A percentile compares a stretch with the other conserved stretches of the same genome.
These are phyloP conservation scores for Coregonus clupeaformis DNA, from an alignment of 2,113 vertebrate species.

Conservation along the genomic window DNA sequence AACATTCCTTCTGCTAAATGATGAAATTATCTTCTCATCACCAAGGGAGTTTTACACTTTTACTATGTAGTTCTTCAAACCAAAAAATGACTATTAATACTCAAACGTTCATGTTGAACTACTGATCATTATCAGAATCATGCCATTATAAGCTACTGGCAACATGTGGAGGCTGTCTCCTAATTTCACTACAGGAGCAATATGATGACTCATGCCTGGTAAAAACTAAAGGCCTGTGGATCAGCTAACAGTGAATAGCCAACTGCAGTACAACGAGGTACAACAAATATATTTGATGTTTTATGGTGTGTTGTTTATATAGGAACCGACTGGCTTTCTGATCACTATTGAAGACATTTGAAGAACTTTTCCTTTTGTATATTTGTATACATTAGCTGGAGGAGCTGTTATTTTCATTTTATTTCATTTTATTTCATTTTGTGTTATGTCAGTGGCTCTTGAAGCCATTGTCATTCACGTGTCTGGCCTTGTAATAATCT, in stretches of 20 bases:
- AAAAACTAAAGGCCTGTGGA: too few species aligned
- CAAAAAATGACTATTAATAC: slow-evolving; percentile 10
- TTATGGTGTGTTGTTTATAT: background rate
- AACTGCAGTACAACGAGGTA: background rate
- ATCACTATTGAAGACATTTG: slow-evolving; percentile 33
- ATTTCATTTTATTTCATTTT: too few species aligned
- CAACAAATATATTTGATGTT: slow-evolving; percentile 25
- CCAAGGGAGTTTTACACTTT: slow-evolving; percentile 31
- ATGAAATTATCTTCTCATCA: slow-evolving; percentile 20
- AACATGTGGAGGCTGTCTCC: background rate
- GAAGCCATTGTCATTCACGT: background rate
- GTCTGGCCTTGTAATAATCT: background rate
- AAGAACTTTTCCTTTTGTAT: slow-evolving; percentile 14
- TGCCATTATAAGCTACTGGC: slow-evolving; percentile 32
- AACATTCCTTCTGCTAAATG: slow-evolving; percentile 61
- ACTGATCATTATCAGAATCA: slow-evolving; percentile 44
- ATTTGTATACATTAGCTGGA: slow-evolving; percentile 1
- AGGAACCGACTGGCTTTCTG: slow-evolving; percentile 20
- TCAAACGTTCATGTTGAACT: slow-evolving; percentile 49
- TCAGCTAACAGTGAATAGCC: background rate
- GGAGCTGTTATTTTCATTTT: too few species aligned
- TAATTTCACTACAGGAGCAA: background rate
- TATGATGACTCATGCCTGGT: background rate
- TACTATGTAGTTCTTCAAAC: slow-evolving; percentile 27
- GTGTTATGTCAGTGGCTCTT: background rate